These are phyloP conservation scores for Drosophila equinoxialis DNA, from an alignment of 1,140 invertebrate species.

Conservation along the genomic window DNA sequence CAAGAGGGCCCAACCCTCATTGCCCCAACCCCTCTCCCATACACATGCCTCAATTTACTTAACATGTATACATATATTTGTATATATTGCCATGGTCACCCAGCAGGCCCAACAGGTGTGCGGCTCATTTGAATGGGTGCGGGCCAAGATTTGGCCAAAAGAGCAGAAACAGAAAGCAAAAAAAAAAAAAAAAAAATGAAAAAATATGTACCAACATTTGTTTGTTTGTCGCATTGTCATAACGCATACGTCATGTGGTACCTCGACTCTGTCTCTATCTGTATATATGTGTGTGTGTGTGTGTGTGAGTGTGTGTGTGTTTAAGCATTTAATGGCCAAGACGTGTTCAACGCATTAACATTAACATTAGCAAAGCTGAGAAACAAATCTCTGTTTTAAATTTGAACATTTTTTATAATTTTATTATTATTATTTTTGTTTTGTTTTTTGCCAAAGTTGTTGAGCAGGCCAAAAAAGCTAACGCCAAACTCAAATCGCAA, in stretches of 20 bases:
- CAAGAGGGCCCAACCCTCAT: slow-evolving; percentile 43
- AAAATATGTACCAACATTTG: slow-evolving; percentile 31
- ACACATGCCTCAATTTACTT: slow-evolving; percentile 63
- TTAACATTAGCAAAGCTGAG: slow-evolving; percentile 41
- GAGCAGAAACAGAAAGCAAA: slow-evolving; percentile 13
- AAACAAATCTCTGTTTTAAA: slow-evolving; percentile 66
- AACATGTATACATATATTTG: too few relatives aligned
- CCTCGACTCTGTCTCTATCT: not conserved
- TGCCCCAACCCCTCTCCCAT: slow-evolving; percentile 1
- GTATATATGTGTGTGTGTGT: not conserved
- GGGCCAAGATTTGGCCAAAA: slow-evolving; percentile 56
- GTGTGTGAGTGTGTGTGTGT: slow-evolving; percentile 27
- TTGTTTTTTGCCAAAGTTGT: not conserved
- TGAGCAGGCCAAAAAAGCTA: slow-evolving; percentile 2
- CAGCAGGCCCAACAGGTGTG: slow-evolving; percentile 67
- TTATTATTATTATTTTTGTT: too few relatives aligned
- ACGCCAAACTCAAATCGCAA: not conserved
- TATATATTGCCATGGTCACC: slow-evolving; percentile 61
- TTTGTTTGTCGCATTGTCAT: slow-evolving; percentile 59
- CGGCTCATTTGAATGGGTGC: slow-evolving; percentile 69
- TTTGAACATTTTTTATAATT: slow-evolving; percentile 6
- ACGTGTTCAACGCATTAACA: slow-evolving; percentile 78
- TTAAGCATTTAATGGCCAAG: slow-evolving; percentile 67
- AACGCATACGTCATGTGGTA: slow-evolving; percentile 74
- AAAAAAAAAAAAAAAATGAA: too few relatives aligned